These are phyloP conservation scores for Sus scrofa DNA, from an alignment of 2,113 vertebrate genomes.

Conservation along the genomic window T2T-Sscrofa CM000825.6:53823001-53823500, in stretches of 20 bases:
- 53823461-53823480: background rate
- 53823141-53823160: background rate
- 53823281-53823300: background rate
- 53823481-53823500: too few relatives aligned
- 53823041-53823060: background rate
- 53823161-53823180: background rate
- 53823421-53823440: background rate
- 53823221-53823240: background rate
- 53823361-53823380: background rate
- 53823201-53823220: background rate
- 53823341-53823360: background rate
- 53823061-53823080: background rate
- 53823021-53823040: background rate
- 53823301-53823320: background rate
- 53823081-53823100: background rate
- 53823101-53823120: background rate
- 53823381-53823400: background rate
- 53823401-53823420: background rate
- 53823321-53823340: background rate
- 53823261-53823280: background rate
- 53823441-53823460: background rate
- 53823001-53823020: background rate
- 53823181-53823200: background rate
- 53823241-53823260: background rate
- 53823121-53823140: background rate